A percentile compares a stretch with the other conserved stretches of the same genome.
These are phyloP conservation scores for Lycophotia porphyrea DNA, from an alignment of 2,888 invertebrate genomes.

Conservation along the genomic window DNA sequence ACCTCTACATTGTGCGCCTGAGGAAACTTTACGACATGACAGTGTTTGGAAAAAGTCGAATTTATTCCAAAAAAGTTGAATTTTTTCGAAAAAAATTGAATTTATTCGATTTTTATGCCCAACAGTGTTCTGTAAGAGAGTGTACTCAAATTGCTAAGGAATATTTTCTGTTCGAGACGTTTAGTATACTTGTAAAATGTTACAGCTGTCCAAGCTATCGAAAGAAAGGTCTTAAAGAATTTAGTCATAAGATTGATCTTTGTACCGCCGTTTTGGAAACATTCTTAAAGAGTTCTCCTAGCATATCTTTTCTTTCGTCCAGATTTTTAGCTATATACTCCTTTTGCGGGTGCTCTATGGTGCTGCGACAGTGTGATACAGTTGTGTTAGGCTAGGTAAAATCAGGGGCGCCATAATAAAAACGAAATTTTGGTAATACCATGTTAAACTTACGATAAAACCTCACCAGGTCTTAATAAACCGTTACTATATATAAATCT, in stretches of 20 bases:
- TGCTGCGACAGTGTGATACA: neutral
- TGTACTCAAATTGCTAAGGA: slow-evolving; percentile 45
- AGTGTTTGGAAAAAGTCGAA: slow-evolving; percentile 58
- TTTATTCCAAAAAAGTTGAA: slow-evolving; percentile 54
- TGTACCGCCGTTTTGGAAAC: neutral
- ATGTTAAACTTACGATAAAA: too few species aligned
- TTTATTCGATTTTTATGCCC: slow-evolving; percentile 63
- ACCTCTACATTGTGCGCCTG: slow-evolving; percentile 71
- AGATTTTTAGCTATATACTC: too few species aligned
- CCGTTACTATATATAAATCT: too few species aligned
- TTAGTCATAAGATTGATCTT: neutral
- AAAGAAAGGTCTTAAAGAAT: slow-evolving; percentile 3
- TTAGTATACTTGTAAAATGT: slow-evolving; percentile 17
- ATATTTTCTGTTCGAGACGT: slow-evolving; percentile 28
- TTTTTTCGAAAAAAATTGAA: slow-evolving; percentile 58
- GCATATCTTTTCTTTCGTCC: neutral
- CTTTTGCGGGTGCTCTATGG: neutral
- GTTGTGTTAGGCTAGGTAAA: neutral
- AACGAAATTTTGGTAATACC: neutral
- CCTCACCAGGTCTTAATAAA: too few species aligned
- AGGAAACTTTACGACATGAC: slow-evolving; percentile 73
- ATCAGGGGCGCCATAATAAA: neutral
- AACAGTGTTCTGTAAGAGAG: slow-evolving; percentile 52
- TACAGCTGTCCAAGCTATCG: slow-evolving; percentile 21
- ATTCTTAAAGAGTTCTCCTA: neutral